These are phyloP conservation scores for Chymomyza amoena DNA, from an alignment of 2,888 invertebrate genomes.

Conservation along the genomic window DNA sequence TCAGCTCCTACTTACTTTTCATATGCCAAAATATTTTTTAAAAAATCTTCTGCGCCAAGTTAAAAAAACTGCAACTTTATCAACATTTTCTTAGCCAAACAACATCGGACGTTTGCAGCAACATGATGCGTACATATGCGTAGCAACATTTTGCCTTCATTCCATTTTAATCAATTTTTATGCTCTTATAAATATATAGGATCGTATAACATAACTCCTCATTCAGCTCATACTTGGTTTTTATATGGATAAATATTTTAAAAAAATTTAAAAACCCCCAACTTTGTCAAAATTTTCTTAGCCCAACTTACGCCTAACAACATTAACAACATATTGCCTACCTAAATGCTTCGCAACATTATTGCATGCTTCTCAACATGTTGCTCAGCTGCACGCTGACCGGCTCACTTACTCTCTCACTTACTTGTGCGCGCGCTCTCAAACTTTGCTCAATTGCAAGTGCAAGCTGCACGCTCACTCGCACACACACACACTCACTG, in stretches of 20 bases:
- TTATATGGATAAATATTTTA: too few relatives aligned
- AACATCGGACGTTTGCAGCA: too few relatives aligned
- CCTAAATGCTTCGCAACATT: neutral
- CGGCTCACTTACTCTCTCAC: conserved; percentile 40
- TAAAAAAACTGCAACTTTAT: too few relatives aligned
- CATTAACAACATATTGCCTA: conserved; percentile 30
- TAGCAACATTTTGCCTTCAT: neutral
- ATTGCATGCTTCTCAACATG: neutral
- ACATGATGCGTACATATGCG: too few relatives aligned
- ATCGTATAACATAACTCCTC: too few relatives aligned
- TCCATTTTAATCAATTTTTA: too few relatives aligned
- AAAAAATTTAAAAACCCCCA: too few relatives aligned
- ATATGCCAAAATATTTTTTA: too few relatives aligned
- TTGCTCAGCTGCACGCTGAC: conserved; percentile 10
- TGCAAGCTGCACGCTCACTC: conserved; percentile 10
- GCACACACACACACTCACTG: conserved; percentile 2
- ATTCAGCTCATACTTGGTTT: too few relatives aligned
- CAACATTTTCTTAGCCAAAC: neutral
- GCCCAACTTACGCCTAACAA: conserved; percentile 16
- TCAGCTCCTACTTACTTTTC: too few relatives aligned
- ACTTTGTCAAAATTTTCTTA: neutral
- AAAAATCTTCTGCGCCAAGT: too few relatives aligned
- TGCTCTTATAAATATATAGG: too few relatives aligned
- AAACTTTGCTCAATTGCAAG: conserved; percentile 36
- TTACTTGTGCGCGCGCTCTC: conserved; percentile 24